These are phyloP conservation scores for Asarcornis scutulata DNA, from an alignment of 2,113 vertebrate genomes.

Conservation along the genomic window DNA sequence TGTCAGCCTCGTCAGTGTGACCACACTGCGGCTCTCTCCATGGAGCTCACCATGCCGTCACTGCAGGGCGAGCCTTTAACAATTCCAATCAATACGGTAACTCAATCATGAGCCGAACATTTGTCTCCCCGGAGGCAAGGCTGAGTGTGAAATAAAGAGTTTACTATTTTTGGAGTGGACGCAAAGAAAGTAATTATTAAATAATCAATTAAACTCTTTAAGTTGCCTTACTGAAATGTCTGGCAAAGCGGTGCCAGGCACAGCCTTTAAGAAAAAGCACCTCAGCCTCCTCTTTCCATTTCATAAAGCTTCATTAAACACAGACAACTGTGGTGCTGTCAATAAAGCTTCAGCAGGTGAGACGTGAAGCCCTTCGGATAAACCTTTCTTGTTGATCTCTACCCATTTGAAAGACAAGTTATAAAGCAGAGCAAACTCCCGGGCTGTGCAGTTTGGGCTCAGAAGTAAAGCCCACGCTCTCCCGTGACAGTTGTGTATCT, in stretches of 20 bases:
- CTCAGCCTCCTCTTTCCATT: neutral
- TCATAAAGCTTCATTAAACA: conserved; percentile 49
- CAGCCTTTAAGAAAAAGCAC: neutral
- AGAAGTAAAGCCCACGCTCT: conserved; percentile 45
- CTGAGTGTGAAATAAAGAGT: neutral
- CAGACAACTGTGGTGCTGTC: conserved; percentile 29
- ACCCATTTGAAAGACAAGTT: conserved; percentile 61
- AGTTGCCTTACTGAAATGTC: neutral
- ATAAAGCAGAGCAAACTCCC: conserved; percentile 50
- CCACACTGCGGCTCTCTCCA: neutral
- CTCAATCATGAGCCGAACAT: conserved; percentile 13
- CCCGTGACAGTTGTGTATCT: conserved; percentile 21
- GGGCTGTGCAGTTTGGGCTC: conserved; percentile 12
- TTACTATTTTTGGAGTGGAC: neutral
- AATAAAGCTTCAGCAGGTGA: conserved; percentile 37
- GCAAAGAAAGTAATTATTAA: conserved; percentile 40
- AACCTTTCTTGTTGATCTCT: conserved; percentile 68
- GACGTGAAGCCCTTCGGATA: conserved; percentile 58
- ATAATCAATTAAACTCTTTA: neutral
- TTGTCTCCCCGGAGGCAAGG: conserved; percentile 13
- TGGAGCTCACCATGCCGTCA: fast-evolving
- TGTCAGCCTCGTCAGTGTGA: neutral
- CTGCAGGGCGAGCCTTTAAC: neutral
- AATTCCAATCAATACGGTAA: neutral
- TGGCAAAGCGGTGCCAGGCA: neutral